Base-by-base conservation (phyloP, 2,113 vertebrate genomes). In the Pycnonotus jocosus region DNA sequence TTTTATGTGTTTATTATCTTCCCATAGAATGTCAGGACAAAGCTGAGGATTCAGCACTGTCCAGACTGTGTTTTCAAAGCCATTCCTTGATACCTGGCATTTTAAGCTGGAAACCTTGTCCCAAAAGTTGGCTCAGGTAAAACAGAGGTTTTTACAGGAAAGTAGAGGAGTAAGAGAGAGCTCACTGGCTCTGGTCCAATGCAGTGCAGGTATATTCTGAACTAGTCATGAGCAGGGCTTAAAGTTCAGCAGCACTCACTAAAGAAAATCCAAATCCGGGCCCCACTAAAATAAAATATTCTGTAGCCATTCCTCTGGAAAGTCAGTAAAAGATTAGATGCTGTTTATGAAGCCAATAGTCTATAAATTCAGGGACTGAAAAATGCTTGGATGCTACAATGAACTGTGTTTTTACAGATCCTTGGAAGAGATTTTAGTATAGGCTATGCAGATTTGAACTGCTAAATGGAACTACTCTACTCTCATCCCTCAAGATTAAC, bases 21-120 rank as follows among this genome's bases (percentile, higher is more conserved):
- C 27, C 18, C 18, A 47, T 16, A 47, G 30, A 91, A 65, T 24
- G 17, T 21, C 42, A 57, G 54, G 35, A 35, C 8, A 62, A 81
- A 82, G 9, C 47, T 35, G 48, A 47, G 12, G 35, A 76, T 80
- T 42, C 66, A n/a, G 42, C 8, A 24, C 45, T 13, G 4, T 71
- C 11, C 42, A 86, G 37, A 42, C 15, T 20, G 3, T 50, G 14
- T 54, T 62, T 79, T 79, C 57, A 68, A 58, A 85, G 42, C 8
- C 6, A 15, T 40, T 70, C 9, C 4, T 44, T 74, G 30, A 42
- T 12, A 33, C 5, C 2, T n/a, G 21, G 16, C 3, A 0, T 53
- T 50, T 57, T 35, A 66, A 62, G 17, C 38, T 22, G 12, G 20
- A 85, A 81, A 60, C 2, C 4, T 37, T 62, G 3, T 53, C 22